Base-by-base conservation (phyloP, 1,140 invertebrate genomes). In the Drosophila bipectinata region DNA sequence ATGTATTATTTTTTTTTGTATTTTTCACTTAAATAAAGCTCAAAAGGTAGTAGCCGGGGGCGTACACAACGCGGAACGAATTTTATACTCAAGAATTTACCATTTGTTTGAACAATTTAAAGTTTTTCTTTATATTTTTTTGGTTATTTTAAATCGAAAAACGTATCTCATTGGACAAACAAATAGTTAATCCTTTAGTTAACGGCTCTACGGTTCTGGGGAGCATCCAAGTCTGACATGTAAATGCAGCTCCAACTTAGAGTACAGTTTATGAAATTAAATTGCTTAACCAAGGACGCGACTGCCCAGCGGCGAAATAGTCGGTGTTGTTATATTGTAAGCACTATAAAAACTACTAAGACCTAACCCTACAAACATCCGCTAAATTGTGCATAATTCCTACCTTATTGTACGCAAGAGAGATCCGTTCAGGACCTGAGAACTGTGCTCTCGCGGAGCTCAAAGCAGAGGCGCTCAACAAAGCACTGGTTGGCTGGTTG, bases 181-280 rank as follows among this genome's bases (percentile, higher is more conserved):
- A 7, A 28, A 28, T 28, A 28, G 26, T 7, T 28, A 28, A 7
- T 28, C 5, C 26, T 28, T 5, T 5, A 28, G 26, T 4, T 37
- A 44, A 14, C 24, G 34, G 34, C 34, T 60, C 34, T 53, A 21
- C 26, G 34, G 26, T 32, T 48, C 28, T 30, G 56, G 56, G 56
- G 44, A 4, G 4, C 24, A 37, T 18, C 15, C 28, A 32, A 15
- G 51, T 56, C 63, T 53, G 72, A 81, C 72, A 63, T 64, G 53
- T 85, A 85, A 85, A 85, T 85, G 81, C 82, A 87, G 82, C 79
- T 82, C 60, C 60, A 82, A 82, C 79, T 56, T 55, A 77, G 73
- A 72, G 71, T 63, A 53, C 8, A 45, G 45, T 51, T 51, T n/a
- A 47, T 48, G 66, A 67, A 69, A 71, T 60, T 73, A 61, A 73